Evolutionary conservation across 30 jellyfish, hydroid and myxozoan species (phyloP).

Genomic region (Hydra vulgaris): DNA sequence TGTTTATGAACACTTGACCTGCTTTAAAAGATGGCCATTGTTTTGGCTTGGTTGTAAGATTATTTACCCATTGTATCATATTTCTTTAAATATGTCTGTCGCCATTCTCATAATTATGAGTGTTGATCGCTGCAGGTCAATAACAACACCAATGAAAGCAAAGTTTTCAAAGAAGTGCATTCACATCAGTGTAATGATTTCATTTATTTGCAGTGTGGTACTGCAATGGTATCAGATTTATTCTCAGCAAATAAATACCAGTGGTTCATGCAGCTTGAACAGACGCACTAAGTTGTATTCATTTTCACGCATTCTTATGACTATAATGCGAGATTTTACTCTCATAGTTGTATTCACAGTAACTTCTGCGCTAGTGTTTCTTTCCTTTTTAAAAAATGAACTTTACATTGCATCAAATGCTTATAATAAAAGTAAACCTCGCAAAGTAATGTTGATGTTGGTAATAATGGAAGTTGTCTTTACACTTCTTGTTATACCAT

Average conservation of each 20-base stretch:
- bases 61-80: conserved; percentile 20
- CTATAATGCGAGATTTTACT: conserved; percentile 13
- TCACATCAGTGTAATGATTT: conserved; percentile 26
- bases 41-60: conserved; percentile 31
- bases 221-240: conserved; percentile 28
- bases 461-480: conserved; percentile 25
- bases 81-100: conserved; percentile 33
- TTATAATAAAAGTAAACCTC: conserved; percentile 2
- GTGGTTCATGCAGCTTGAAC: background rate
- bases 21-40: conserved; percentile 25
- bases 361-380: conserved; percentile 16
- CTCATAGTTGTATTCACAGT: conserved; percentile 14
- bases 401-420: background rate
- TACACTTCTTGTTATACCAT: conserved; percentile 28
- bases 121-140: conserved; percentile 36
- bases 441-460: conserved; percentile 19
- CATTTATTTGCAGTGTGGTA: conserved; percentile 7
- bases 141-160: conserved; percentile 18
- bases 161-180: conserved; percentile 18
- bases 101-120: conserved; percentile 28
- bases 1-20: conserved; percentile 25
- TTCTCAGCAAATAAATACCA: background rate
- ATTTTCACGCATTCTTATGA: conserved; percentile 7
- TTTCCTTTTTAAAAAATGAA: conserved; percentile 2
- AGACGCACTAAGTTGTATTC: background rate